Percentiles rank a stretch among this genome's conserved stretches.
Conservation (phyloP, 2,888 invertebrate genomes). For the Cloeon dipterum region DNA sequence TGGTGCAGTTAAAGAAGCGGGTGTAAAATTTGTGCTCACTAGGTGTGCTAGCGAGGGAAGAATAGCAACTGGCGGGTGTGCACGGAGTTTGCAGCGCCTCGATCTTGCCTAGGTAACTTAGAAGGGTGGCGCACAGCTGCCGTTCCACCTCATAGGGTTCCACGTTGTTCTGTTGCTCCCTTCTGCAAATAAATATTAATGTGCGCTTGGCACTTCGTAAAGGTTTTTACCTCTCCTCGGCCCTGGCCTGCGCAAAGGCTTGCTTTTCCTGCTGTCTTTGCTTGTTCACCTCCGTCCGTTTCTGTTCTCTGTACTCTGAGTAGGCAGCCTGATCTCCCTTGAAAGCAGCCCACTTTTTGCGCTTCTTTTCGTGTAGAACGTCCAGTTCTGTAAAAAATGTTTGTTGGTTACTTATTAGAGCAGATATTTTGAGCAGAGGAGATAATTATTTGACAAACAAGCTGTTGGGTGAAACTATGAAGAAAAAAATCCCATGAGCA, state of each 20-base stretch:
- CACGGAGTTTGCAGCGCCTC: background rate
- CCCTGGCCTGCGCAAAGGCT: background rate
- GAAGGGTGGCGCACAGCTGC: background rate
- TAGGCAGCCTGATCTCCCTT: background rate
- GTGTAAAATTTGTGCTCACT: no score
- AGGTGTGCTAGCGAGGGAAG: background rate
- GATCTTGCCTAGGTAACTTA: background rate
- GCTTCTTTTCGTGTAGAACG: background rate
- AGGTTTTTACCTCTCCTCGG: background rate
- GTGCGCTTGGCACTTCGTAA: background rate
- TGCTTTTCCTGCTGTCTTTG: background rate
- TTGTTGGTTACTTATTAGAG: background rate
- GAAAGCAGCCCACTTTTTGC: background rate
- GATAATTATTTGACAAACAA: no score
- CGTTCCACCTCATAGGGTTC: slow-evolving; percentile 1
- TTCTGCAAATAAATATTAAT: background rate
- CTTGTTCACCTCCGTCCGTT: background rate
- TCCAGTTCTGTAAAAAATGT: background rate
- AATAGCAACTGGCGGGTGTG: background rate
- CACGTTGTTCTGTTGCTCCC: background rate
- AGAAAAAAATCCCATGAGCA: no score
- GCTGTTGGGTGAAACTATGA: no score
- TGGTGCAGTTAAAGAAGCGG: no score
- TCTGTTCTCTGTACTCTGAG: background rate
- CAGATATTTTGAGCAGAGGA: no score